Evolutionary conservation across 2,888 invertebrate genomes (phyloP), one percentile per base, ranked within the genome.

Genomic region (Pseudoips prasinana): DNA sequence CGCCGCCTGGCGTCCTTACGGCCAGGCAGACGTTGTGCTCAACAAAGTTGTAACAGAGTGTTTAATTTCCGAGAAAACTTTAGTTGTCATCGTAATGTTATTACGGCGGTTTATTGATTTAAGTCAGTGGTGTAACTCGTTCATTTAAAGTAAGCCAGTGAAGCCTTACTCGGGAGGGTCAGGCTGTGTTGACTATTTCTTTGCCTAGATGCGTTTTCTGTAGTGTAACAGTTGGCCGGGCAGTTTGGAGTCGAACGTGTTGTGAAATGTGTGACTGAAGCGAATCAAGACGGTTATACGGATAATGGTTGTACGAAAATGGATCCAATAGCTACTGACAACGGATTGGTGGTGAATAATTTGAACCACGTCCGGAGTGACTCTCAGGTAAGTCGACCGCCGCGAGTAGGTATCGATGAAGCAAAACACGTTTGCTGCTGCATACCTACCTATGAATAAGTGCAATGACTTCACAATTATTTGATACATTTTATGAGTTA

Each of bases 1-100:
- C 84, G 85, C 85, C 74, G 80, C 79, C 82, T 82, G 80, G 85
- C 88, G 86, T 87, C 86, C 84, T 85, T 78, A 76, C 69, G 72
- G 69, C 59, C 78, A 72, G 73, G 65, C 76, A 72, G 74, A 73
- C 78, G 68, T 77, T 63, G 68, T 63, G 63, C 59, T 66, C 61
- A 55, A 66, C 64, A 53, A 66, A 67, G n/a, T n/a, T 63, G 57
- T 56, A 39, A 38, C 40, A 51, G 40, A 56, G 48, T 58, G 52
- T 61, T 59, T 54, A 49, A 57, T 60, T 61, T 64, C 58, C 59
- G 59, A 60, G 60, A 51, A 60, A 69, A 68, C 54, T 73, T 73
- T 73, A 62, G 65, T 69, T 63, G 55, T 60, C 60, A 67, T 62
- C 63, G 64, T 73, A 74, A 79, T 77, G 69, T 67, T 64, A 73